Base-by-base conservation (phyloP, 2,113 vertebrate genomes). In the Heliornis fulica region DNA sequence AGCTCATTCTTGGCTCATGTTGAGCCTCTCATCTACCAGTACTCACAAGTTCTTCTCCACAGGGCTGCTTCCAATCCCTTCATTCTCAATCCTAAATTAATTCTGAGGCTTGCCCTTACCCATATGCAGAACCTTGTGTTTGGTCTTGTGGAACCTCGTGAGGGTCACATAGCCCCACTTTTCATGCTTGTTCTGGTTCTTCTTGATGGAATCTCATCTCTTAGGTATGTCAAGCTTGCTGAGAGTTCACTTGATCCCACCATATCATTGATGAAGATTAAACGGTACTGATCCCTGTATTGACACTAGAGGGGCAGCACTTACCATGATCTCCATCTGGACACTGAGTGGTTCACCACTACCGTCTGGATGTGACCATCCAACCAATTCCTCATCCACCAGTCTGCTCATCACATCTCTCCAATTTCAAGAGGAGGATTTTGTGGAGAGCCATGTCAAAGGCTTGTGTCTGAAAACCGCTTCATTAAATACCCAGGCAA, bases 1-100 rank as follows among this genome's bases (percentile, higher is more conserved):
- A 2, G 0, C n/a, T 18, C 17, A 23, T 16, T 71, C 19, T 2
- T 2, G 9, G 31, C 25, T 54, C 25, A n/a, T n/a, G n/a, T n/a
- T n/a, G n/a, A 71, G 36, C 12, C 71, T 71, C 53, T 51, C 25
- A 23, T 36, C 38, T 15, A 61, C 20, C 25, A 25, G 15, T 34
- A 25, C 20, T 15, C 46, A 3, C 12, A 34, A 43, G 46, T 25
- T 18, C 32, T 65, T 54, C 76, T 43, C 5, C 0, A 5, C 56
- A 43, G 36, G 25, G 56, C 25, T 61, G 29, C 31, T 71, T 31
- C 53, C 12, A 51, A 29, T 34, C 36, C 23, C 18, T 64, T 78
- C 36, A 22, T 34, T 13, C 23, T 13, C 36, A 23, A 60, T 7
- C 31, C 34, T 60, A 14, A 41, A 34, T 29, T 60, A 43, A 61